These are phyloP conservation scores for Ciconia nigra DNA, from an alignment of 2,797 vertebrate species.

Conservation along the genomic window DNA sequence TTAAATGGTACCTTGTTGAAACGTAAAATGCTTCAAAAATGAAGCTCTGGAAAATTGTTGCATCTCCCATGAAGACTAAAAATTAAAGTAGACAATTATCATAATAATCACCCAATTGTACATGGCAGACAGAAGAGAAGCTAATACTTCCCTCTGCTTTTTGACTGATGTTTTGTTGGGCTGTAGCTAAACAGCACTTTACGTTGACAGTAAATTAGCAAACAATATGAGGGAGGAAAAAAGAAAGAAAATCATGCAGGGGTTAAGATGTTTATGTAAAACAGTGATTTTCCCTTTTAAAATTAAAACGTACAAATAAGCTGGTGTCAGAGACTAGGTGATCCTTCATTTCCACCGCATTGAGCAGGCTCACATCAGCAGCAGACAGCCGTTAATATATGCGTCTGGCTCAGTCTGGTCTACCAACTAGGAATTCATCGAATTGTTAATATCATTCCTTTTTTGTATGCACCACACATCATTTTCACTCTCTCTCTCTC, in stretches of 20 bases:
- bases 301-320: slow-evolving; percentile 79
- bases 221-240: slow-evolving; percentile 44
- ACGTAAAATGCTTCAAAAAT: slow-evolving; percentile 24
- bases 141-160: slow-evolving; percentile 44
- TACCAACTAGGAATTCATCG: slow-evolving; percentile 84
- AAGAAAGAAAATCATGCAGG: slow-evolving; percentile 48
- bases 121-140: slow-evolving; percentile 65
- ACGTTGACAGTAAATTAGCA: slow-evolving; percentile 67
- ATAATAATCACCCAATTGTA: slow-evolving; percentile 58
- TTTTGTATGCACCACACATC: slow-evolving; percentile 80
- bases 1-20: background rate
- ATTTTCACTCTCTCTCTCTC: slow-evolving; percentile 70
- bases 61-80: slow-evolving; percentile 46
- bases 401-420: slow-evolving; percentile 93
- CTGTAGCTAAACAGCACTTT: slow-evolving; percentile 52
- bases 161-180: slow-evolving; percentile 59
- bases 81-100: slow-evolving; percentile 62
- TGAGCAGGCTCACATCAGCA: slow-evolving; percentile 86
- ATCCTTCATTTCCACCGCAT: slow-evolving; percentile 88
- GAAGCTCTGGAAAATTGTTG: slow-evolving; percentile 46
- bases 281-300: slow-evolving; percentile 73
- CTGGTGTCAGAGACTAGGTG: slow-evolving; percentile 78
- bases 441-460: slow-evolving; percentile 84
- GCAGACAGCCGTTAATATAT: slow-evolving; percentile 96
- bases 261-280: slow-evolving; percentile 70